Evolutionary conservation across 2,888 invertebrate species (phyloP), one percentile per base, ranked within the genome.

Genomic region (Pollenia amentaria): DNA sequence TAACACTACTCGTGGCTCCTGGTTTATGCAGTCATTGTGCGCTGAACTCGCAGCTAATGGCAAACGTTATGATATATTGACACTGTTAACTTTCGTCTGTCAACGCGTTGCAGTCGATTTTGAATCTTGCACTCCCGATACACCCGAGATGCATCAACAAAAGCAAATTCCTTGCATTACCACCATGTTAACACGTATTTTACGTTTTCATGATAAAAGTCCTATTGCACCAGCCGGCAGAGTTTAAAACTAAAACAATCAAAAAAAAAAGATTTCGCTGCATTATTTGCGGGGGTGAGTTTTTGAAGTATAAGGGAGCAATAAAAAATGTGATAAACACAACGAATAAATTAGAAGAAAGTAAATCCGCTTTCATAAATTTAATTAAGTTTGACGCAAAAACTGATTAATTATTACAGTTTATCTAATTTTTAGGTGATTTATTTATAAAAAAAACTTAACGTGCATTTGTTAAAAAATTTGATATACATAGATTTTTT

Each of bases 21-120:
- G 99, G 99, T 99, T 98, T 91, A 97, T 99, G 94, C 98, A 99
- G 93, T 96, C 98, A 0, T 94, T 99, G 55, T 97, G 97, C 92
- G 95, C 96, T 51, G 97, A 98, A 90, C 92, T 98, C 85, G 95
- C 95, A 73, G 95, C 95, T 89, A 95, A 96, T 91, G 97, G 96
- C 7, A 94, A 94, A 88, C 95, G 96, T 40, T 94, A 96, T 90
- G 98, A 99, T 91, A 94, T 99, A 3, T 93, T 98, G 51, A 97
- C 97, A 2, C 94, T 99, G 89, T 94, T 99, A 76, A 99, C 99
- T 0, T 97, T 97, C 92, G 97, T 97, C 3, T 95, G 95, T 90
- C 97, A 96, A 90, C 95, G 96, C 90, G 98, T 99, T 57, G 98
- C 98, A 18, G 94, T 97, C 48, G 97, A 98, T 92, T 99, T 96